phyloP scores from a whole-genome alignment of 2,888 invertebrate species.

The Parnassius apollo region DNA sequence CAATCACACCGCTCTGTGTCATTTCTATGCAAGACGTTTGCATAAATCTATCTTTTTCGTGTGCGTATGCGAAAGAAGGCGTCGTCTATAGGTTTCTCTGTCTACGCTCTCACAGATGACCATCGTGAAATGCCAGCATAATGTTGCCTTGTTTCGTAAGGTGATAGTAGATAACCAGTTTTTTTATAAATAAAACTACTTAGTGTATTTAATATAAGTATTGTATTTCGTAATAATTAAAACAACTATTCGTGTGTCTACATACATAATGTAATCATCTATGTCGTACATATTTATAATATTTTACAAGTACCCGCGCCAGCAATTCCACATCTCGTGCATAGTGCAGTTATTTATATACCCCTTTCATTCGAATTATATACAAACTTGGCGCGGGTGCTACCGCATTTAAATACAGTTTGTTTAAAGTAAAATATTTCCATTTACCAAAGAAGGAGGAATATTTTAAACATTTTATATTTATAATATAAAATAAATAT shows the following conservation, averaged over 20 bases:
- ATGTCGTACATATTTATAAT: constrained; percentile 37
- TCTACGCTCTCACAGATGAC: no score
- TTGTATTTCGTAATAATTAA: constrained; percentile 66
- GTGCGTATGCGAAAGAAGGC: no score
- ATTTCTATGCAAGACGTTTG: no score
- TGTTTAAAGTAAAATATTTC: background rate
- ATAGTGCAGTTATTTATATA: constrained; percentile 61
- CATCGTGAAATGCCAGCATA: no score
- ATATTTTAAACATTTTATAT: background rate
- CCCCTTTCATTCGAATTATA: constrained; percentile 44
- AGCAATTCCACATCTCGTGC: constrained; percentile 74
- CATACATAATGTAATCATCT: constrained; percentile 31
- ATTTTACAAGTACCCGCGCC: constrained; percentile 52
- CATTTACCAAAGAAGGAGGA: constrained; percentile 8
- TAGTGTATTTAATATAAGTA: constrained; percentile 18
- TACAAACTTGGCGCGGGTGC: constrained; percentile 57
- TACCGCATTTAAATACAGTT: constrained; percentile 22
- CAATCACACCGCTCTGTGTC: no score
- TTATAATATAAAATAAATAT: background rate
- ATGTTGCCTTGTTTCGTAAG: no score
- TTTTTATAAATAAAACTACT: constrained; percentile 19
- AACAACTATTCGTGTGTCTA: constrained; percentile 64
- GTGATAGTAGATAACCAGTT: no score
- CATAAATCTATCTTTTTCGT: no score
- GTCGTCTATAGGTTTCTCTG: no score